Base-by-base conservation (phyloP, 2,113 vertebrate species). In the Astur gentilis region DNA sequence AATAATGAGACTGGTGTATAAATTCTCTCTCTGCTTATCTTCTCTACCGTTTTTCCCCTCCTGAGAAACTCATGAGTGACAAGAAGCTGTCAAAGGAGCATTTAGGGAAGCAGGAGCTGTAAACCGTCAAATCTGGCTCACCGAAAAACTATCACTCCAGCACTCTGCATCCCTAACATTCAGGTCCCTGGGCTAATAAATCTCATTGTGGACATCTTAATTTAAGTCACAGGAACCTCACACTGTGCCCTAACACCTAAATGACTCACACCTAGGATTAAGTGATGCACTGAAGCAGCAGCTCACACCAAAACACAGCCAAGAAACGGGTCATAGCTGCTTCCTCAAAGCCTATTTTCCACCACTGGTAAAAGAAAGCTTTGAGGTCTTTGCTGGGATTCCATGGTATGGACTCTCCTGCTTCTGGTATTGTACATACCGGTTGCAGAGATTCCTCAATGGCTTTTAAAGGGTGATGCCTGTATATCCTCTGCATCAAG, bases 61-160 rank as follows among this genome's bases (percentile, higher is more conserved):
- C 83, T 69, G 60, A 95, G 70, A 94, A 96, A 80, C 72, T 45
- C 75, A 91, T 38, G 66, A 58, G 93, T 93, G 95, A 91, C 92
- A 95, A 83, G 91, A 93, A 97, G 88, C 80, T 64, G 81, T 80
- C 75, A 95, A 65, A 97, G 31, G 54, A 79, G 49, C 1, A 0
- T 58, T 96, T 72, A 89, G 55, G 67, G 87, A 89, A 95, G 52
- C 89, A 84, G 92, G 57, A 82, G 23, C 84, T 91, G 54, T 80
- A 97, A 97, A 91, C 31, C 36, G 73, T 66, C 79, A 83, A 70
- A 93, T 80, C 61, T 94, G 2, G 2, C 45, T 70, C 60, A 64
- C 25, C 44, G 23, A 95, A 57, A 44, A 92, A 69, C 47, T 71
- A 83, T n/a, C 85, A 70, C 60, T 83, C 38, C 36, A 83, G 55